Evolutionary conservation across 2,888 invertebrate genomes (phyloP), one percentile per base, ranked within the genome.

Genomic region (Lacanobia wlatinum): DNA sequence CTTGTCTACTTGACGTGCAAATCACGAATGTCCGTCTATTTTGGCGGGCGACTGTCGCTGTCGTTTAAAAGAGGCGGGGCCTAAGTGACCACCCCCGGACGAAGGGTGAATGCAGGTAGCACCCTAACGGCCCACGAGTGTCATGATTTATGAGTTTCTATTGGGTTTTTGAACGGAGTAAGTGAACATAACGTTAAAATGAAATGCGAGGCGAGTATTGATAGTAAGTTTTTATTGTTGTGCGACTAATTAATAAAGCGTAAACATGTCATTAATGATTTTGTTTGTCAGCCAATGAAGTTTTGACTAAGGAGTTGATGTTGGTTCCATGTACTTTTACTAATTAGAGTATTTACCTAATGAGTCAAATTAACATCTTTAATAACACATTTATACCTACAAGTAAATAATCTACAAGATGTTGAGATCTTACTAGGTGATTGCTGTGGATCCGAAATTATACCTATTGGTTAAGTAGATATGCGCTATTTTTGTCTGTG

Each of bases 31-130:
- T 74, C n/a, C 52, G 73, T 61, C 63, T 79, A 67, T 69, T 70
- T 82, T 76, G 76, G 76, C 80, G 73, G 66, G 68, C 83, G 78
- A 66, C 28, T 28, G 28, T 28, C 28, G 28, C 65, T 71, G 81
- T 78, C 75, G 68, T 78, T 59, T 67, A 61, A 68, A 75, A 67
- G 83, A 79, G 89, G 89, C 89, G 90, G 88, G 71, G 88, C 87
- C 69, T 28, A 28, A 28, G 28, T 86, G 84, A 76, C 84, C 86
- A 80, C 83, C 80, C 82, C 80, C 80, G 78, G 80, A 61, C 70
- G 75, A 84, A 78, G 84, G 82, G 84, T 83, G 74, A 65, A 52
- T 38, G 74, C 82, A 81, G 84, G 74, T 70, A 80, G 80, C 21
- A 34, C 70, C 70, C 69, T 84, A 83, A 73, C 83, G n/a, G n/a